Evolutionary conservation across 2,113 vertebrate genomes (phyloP).

Genomic region (Haliaeetus leucogaster): DNA sequence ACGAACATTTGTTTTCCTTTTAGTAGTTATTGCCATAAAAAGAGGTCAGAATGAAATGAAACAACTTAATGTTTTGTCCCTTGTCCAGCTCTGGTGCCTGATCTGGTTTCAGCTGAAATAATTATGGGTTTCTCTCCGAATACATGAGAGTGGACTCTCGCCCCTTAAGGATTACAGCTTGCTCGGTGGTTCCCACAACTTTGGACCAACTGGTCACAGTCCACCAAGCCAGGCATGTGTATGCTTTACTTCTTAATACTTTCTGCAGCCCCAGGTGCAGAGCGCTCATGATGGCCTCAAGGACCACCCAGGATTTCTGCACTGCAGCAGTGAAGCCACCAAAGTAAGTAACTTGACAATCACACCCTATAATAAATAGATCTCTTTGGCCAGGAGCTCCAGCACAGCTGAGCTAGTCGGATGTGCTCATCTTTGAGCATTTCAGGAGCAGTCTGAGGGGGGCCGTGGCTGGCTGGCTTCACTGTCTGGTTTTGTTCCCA

Average conservation of each 20-base stretch:
- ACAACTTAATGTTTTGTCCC: slow-evolving; percentile 55
- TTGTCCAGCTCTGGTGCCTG: slow-evolving; percentile 53
- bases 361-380: not conserved
- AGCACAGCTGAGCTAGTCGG: not conserved
- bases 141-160: not conserved
- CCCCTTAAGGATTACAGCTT: slow-evolving; percentile 10
- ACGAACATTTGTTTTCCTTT: slow-evolving; percentile 67
- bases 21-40: slow-evolving; percentile 64
- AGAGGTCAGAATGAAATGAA: slow-evolving; percentile 61
- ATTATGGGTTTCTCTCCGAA: not conserved
- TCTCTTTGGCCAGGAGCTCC: not conserved
- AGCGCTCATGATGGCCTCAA: not conserved
- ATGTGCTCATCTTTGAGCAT: not conserved
- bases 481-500: slow-evolving; percentile 9
- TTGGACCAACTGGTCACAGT: slow-evolving; percentile 39
- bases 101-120: slow-evolving; percentile 49
- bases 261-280: slow-evolving; percentile 37
- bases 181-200: slow-evolving; percentile 19
- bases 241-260: not conserved
- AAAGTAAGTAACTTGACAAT: slow-evolving; percentile 37
- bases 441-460: not conserved
- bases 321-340: not conserved
- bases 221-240: not conserved
- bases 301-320: slow-evolving; percentile 45
- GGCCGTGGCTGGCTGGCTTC: not conserved